Base-by-base conservation (phyloP, 1,140 invertebrate genomes). In the Neotoxoptera formosana region DNA sequence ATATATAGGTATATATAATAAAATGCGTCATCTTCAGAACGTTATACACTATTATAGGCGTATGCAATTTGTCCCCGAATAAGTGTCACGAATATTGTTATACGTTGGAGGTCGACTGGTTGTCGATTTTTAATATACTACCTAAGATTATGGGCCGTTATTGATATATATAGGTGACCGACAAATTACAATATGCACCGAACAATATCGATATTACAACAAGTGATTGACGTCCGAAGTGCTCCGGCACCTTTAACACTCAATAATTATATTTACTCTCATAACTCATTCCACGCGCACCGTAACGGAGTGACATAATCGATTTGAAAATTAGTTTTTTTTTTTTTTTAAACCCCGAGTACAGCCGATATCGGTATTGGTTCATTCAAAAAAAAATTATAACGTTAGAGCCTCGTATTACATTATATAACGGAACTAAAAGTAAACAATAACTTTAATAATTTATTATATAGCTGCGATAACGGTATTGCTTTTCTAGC, bases 181-280 rank as follows among this genome's bases (percentile, higher is more conserved):
- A n/a, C 14, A 76, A 76, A 76, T 76, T 76, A 76, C n/a, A 76
- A 76, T n/a, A n/a, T 76, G 17, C 17, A 76, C 60, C 30, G 60
- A 76, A 76, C 60, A 76, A 76, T 76, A n/a, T 76, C 60, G 60
- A 76, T 76, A n/a, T n/a, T 76, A 76, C 60, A 76, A 76, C 30
- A n/a, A 76, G 30, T 76, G 60, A 76, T 76, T 76, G 60, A 76
- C 60, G 60, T 76, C n/a, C 17, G 60, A 76, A 76, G 60, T 76
- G 60, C 30, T n/a, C 30, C 60, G 30, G 14, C 60, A 76, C 60
- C 60, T 76, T 76, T 76, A 76, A 76, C 60, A 76, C 60, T 14
- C n/a, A 76, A 76, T 76, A 76, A 76, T 67, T 67, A n/a, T 67
- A 67, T 1, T 1, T 41, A 41, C 60, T 60, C 25, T 67, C 30